Evolutionary conservation across 1,140 invertebrate genomes (phyloP), one percentile per base, ranked within the genome.

Genomic region (Calephelis nemesis): DNA sequence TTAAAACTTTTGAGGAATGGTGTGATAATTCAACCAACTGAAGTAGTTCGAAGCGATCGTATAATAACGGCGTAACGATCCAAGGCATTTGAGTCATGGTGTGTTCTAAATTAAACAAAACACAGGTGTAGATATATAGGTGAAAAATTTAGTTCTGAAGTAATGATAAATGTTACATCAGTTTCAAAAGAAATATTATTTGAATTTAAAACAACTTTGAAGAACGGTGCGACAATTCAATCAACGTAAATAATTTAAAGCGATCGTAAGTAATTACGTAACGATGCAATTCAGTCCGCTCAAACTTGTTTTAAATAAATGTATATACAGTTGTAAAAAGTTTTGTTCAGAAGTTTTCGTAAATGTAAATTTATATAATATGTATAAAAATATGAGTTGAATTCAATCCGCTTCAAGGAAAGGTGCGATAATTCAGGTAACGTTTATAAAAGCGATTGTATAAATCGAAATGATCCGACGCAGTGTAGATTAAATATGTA

Each of bases 1-100:
- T 52, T 7, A 54, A 13, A 7, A 19, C 30, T 7, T 60, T 60
- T 7, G 5, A 60, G 30, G 0, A 40, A 30, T 9, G 12, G 54
- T 7, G 30, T 11, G 30, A 60, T 60, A 60, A 12, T 60, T 60
- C 30, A 60, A 40, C 40, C 39, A 40, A 40, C 30, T 60, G 12
- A 40, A 60, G 39, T 60, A 42, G n/a, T 40, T 60, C 12, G 54
- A n/a, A 39, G 12, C 30, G 54, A 60, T 60, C 39, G 54, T 60
- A 60, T 40, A 60, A 60, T 39, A 60, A 60, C 39, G 4, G 39
- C 54, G 54, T 60, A 60, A 60, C 54, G n/a, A 12, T 60, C 39
- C 54, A 12, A 39, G 15, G 54, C 12, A 39, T 11, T 60, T 60
- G 12, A 60, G 30, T 30, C 4, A 4, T 30, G 30, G 39, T 60